These are phyloP conservation scores for Drosophila mercatorum DNA, from an alignment of 2,888 invertebrate species.

Conservation along the genomic window DNA sequence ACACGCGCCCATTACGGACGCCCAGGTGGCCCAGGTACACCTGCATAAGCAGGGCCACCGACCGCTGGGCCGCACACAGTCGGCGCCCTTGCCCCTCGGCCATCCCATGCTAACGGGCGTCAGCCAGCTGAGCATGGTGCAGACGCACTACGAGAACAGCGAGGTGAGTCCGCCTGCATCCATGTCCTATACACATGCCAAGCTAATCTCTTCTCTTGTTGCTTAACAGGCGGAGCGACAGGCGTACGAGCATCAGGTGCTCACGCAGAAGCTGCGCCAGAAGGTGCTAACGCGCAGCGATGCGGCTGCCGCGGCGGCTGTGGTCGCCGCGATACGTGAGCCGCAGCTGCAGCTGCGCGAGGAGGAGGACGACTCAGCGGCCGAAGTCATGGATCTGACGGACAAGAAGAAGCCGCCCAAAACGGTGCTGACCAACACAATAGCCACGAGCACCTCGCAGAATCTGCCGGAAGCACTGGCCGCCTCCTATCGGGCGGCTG, in stretches of 20 bases:
- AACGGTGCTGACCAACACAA: conserved; percentile 86
- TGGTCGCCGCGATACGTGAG: conserved; percentile 78
- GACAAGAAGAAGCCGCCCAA: conserved; percentile 87
- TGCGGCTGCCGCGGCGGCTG: conserved; percentile 75
- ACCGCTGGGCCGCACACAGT: conserved; percentile 96
- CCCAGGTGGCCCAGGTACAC: conserved; percentile 88
- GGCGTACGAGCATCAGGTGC: conserved; percentile 87
- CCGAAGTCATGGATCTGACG: conserved; percentile 91
- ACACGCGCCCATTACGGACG: conserved; percentile 87
- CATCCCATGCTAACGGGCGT: conserved; percentile 91
- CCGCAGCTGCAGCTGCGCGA: conserved; percentile 85
- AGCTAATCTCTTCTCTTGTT: background rate
- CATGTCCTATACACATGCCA: background rate
- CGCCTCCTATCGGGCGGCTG: conserved; percentile 53
- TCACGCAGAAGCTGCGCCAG: conserved; percentile 94
- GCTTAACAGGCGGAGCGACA: conserved; percentile 85
- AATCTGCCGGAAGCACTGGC: conserved; percentile 84
- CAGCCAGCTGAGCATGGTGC: conserved; percentile 83
- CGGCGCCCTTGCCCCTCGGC: conserved; percentile 95
- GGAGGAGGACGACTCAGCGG: conserved; percentile 87
- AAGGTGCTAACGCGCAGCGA: conserved; percentile 93
- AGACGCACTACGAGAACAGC: conserved; percentile 85
- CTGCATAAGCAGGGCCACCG: conserved; percentile 90
- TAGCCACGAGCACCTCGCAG: conserved; percentile 84
- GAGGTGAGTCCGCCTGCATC: conserved; percentile 77